Base-by-base conservation (phyloP, 1,140 invertebrate genomes). In the Drosophila pachea region DNA sequence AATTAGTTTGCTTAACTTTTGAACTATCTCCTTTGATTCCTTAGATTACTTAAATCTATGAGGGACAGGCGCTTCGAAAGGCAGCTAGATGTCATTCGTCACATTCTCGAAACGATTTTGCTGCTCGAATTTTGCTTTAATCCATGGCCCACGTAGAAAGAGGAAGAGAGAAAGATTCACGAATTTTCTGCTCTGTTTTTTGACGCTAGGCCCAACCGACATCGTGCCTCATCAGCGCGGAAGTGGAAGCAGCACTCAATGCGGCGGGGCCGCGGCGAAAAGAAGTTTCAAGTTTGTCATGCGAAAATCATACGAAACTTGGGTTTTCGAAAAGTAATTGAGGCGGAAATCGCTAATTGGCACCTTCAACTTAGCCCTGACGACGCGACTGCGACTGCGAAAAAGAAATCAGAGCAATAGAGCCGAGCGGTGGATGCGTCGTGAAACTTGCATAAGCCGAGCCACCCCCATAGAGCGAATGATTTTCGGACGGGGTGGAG, bases 271-370 rank as follows among this genome's bases (percentile, higher is more conserved):
- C 36, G 14, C 38, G 62, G 22, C n/a, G 36, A 22, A 12, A 29
- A 16, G 32, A 75, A 83, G 73, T 78, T 73, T 71, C 63, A 86
- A 86, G 81, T 86, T 86, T 84, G 79, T 84, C 79, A 86, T 86
- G 79, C 81, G 81, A 86, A 86, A 86, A 86, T 86, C 81, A 86
- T 86, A 86, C 82, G 81, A 86, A 69, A 86, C 79, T 86, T 81
- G 76, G 60, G 76, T 70, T 79, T 86, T 84, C 81, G 52, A 75
- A 86, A 70, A 86, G 81, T 86, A 86, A 86, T 86, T 86, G 81
- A 86, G 74, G 81, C 81, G 81, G 81, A 86, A 86, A 86, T 86
- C 82, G 81, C 81, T 86, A 86, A 86, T 86, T 86, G 81, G 82
- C 82, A 86, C 81, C 82, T 86, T 86, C 81, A 79, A 79, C 59